A percentile compares a stretch with the other conserved stretches of the same genome.
Evolutionary conservation across 2,797 vertebrate species (phyloP).

Genomic region (Mus spretus): DNA sequence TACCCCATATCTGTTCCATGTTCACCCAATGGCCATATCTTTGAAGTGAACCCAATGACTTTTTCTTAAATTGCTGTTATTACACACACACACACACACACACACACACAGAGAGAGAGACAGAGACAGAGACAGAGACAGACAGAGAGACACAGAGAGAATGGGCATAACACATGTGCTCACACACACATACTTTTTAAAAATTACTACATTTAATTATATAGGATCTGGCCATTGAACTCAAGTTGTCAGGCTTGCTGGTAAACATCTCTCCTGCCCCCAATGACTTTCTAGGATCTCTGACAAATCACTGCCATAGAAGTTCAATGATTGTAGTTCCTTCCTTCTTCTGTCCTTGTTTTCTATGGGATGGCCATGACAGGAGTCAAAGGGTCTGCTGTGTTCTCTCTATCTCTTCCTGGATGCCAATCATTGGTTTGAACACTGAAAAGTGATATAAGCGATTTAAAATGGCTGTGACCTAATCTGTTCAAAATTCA

Average conservation of each 20-base stretch:
- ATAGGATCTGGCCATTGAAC: too few species aligned
- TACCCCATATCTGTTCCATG: background rate
- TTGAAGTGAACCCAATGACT: background rate
- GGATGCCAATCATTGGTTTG: background rate
- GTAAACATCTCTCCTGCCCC: background rate
- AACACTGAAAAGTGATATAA: background rate
- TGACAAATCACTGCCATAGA: background rate
- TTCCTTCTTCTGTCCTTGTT: background rate
- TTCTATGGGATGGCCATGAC: background rate
- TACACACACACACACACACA: background rate
- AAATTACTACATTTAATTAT: background rate
- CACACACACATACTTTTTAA: background rate
- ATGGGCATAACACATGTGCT: background rate
- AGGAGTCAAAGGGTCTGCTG: too few species aligned
- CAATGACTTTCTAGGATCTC: background rate
- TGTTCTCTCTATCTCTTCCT: background rate
- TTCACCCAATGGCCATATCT: background rate
- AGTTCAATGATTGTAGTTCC: background rate
- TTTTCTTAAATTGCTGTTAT: background rate
- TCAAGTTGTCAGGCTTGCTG: background rate
- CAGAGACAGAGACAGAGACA: background rate
- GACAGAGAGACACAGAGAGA: too few species aligned
- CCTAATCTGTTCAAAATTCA: constrained; percentile 44
- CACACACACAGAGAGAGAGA: background rate
- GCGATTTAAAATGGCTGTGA: background rate